Evolutionary conservation across 2,113 vertebrate genomes (phyloP), one percentile per base, ranked within the genome.

Genomic region (Thomomys bottae): DNA sequence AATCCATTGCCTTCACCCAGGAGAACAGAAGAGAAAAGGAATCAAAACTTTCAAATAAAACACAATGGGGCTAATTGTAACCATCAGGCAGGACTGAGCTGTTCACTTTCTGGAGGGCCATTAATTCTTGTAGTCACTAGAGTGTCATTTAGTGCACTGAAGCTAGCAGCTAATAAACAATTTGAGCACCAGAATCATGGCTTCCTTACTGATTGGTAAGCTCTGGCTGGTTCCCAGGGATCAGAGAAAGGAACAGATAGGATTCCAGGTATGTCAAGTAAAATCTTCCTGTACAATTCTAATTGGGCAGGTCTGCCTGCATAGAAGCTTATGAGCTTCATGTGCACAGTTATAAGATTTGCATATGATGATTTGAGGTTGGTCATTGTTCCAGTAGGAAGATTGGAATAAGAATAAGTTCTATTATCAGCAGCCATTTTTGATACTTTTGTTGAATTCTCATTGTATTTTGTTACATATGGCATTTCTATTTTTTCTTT

Each of bases 1-100:
- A 38, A 71, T 24, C 21, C 54, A 45, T 14, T 90, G 12, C 38
- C 93, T 95, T 91, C 11, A 75, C 76, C 91, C 76, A 71, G 34
- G 30, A 88, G n/a, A 79, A 15, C 49, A 15, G 26, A 73, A 79
- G 84, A 40, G 34, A 66, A 14, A 85, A 78, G 15, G 49, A 82
- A 76, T 11, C 42, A 54, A 61, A 89, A 86, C 4, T 90, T 84
- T 59, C 83, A 79, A 83, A 88, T 90, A 92, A 94, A 91, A 88
- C 70, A 79, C 76, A 80, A 93, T 67, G 79, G 61, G n/a, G 21
- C 70, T 88, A 42, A 95, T 82, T 32, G 3, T 84, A 84, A 81
- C 57, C 67, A n/a, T 93, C n/a, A 64, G 36, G 40, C 12, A 75
- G n/a, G 61, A 89, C 75, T 82, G 17, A 90, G 64, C 32, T 90